Evolutionary conservation across 2,113 vertebrate genomes (phyloP), one percentile per base, ranked within the genome.

Genomic region (Actenoides lindsayi): DNA sequence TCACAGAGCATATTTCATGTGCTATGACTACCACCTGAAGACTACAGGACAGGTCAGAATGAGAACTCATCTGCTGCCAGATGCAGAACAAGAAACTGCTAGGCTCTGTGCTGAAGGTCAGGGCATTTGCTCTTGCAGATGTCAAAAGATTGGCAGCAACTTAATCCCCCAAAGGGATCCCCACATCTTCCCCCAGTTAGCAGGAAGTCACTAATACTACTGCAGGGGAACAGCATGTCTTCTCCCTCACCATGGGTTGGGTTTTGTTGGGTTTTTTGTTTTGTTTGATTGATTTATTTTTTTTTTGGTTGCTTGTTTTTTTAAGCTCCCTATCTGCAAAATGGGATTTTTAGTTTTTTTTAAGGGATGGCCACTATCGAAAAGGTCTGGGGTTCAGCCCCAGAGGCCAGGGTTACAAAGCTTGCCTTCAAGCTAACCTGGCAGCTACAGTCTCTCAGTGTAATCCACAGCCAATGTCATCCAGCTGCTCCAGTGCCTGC

Each of bases 1-100:
- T 39, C 77, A 71, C 16, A 77, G 16, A 15, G 19, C 16, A 9
- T 3, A 6, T 46, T 59, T 11, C 0, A 14, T 0, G 1, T 21
- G 15, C 42, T 5, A 2, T 1, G 3, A 64, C 25, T 54, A 20
- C 13, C 23, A 42, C 56, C 48, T 33, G 30, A 54, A 48, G 37
- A 57, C 35, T 24, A 17, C 33, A 54, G 73, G 24, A 54, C 37
- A 50, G 10, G 41, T 16, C 21, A 75, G 64, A 60, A 27, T 37
- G 24, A 65, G 13, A 23, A 56, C 21, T 68, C 25, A 10, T 11
- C 46, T 41, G 4, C 2, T 64, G 35, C 14, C 8, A 21, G 30
- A 10, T 19, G 28, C 48, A 77, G 30, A 83, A 31, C 23, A 80
- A 54, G 73, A 41, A 63, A 41, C 56, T 4, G 27, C 24, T 11